phyloP scores from a whole-genome alignment of 1,140 invertebrate species.

The Euura saliciscinereae region DNA sequence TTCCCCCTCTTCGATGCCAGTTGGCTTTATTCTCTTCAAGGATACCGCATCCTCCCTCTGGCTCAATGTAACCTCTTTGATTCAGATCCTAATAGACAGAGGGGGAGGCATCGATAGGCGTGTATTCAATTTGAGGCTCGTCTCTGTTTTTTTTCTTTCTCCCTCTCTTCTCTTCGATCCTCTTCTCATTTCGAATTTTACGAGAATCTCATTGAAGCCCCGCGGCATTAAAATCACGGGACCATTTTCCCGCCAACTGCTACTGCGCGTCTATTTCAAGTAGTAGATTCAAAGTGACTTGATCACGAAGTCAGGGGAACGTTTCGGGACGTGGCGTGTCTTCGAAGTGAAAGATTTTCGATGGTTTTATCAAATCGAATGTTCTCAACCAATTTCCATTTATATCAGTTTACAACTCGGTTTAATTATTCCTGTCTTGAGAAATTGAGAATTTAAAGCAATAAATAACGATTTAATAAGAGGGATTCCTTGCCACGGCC shows the following conservation, averaged over 20 bases:
- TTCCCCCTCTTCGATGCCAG: background rate
- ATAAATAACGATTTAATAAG: slow-evolving; percentile 8
- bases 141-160: background rate
- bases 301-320: no score
- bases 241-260: background rate
- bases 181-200: background rate
- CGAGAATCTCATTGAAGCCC: background rate
- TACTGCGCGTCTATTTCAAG: background rate
- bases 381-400: background rate
- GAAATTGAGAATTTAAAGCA: background rate
- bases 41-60: background rate
- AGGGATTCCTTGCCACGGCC: background rate
- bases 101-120: background rate
- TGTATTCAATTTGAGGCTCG: background rate
- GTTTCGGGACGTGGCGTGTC: background rate
- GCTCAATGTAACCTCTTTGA: background rate
- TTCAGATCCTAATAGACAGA: background rate
- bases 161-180: background rate
- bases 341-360: background rate
- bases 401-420: background rate
- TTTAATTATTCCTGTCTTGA: background rate
- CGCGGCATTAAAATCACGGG: background rate
- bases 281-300: background rate
- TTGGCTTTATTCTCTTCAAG: slow-evolving; percentile 1
- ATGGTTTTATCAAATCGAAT: background rate